Percentiles rank a stretch among this genome's conserved stretches.
Conservation (phyloP, 2,113 vertebrate genomes). For the Hyaena hyaena region DNA sequence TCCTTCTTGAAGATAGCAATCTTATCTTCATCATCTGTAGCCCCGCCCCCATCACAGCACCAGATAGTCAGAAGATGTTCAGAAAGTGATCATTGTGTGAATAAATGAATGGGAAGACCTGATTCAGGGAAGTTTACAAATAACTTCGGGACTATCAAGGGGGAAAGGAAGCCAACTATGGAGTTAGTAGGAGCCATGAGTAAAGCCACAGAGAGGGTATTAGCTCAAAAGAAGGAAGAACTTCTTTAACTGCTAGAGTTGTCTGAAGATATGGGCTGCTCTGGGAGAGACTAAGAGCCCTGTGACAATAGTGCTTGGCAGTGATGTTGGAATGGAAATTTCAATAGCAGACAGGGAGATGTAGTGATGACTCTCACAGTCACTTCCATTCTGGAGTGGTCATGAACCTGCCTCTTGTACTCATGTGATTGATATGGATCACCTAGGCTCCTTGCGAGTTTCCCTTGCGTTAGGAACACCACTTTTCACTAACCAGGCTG, state of each 20-base stretch:
- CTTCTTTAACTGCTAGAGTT: slow-evolving; percentile 29
- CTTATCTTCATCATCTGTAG: slow-evolving; percentile 5
- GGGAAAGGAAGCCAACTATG: not conserved
- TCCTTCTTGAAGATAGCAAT: slow-evolving; percentile 19
- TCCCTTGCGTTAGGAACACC: not conserved
- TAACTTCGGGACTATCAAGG: not conserved
- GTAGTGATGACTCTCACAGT: not conserved
- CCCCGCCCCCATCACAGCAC: not conserved
- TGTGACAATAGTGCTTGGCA: not conserved
- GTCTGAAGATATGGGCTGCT: not conserved
- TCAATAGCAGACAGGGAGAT: not conserved
- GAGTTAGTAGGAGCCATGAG: not conserved
- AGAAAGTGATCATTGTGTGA: not conserved
- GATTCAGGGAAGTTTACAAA: slow-evolving; percentile 48
- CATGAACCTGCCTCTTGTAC: not conserved
- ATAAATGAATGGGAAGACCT: slow-evolving; percentile 46
- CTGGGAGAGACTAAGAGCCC: not conserved
- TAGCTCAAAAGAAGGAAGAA: slow-evolving; percentile 49
- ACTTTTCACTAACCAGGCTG: not conserved
- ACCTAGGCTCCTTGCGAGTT: not conserved
- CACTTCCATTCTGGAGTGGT: slow-evolving; percentile 8
- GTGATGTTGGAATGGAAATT: slow-evolving; percentile 25
- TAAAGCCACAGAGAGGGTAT: slow-evolving; percentile 1
- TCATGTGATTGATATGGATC: not conserved
- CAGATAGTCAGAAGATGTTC: slow-evolving; percentile 27